Percentiles rank a stretch among this genome's conserved stretches.
Conservation (phyloP, 2,888 invertebrate species). For the Arrhopalites spinosus region DNA sequence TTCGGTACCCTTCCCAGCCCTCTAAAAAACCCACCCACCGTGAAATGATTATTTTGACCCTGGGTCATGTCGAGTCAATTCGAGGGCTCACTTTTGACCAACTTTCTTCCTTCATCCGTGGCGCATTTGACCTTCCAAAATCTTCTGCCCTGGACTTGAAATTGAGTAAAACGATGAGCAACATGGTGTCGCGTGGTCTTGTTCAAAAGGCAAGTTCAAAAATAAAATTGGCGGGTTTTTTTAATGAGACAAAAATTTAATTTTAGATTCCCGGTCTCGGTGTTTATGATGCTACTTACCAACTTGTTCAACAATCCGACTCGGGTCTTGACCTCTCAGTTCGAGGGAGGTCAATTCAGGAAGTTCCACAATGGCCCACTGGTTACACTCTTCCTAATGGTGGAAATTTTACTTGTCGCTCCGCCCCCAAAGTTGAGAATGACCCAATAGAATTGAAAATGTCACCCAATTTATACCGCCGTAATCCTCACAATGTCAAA, state of each 20-base stretch:
- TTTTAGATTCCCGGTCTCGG: slow-evolving; percentile 14
- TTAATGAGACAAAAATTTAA: background rate
- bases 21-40: slow-evolving; percentile 17
- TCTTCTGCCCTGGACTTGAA: slow-evolving; percentile 7
- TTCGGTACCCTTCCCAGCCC: background rate
- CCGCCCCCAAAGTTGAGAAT: background rate
- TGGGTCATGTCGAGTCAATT: slow-evolving; percentile 1
- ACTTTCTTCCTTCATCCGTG: slow-evolving; percentile 11
- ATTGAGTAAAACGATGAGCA: slow-evolving; percentile 31
- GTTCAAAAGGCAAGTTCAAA: background rate
- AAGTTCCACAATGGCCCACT: slow-evolving; percentile 3
- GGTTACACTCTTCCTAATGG: slow-evolving; percentile 23
- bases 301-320: background rate
- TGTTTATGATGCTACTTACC: slow-evolving; percentile 6
- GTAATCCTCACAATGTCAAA: background rate
- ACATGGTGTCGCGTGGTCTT: slow-evolving; percentile 23
- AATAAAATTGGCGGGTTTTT: background rate
- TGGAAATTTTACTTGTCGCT: background rate
- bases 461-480: background rate
- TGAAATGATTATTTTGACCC: slow-evolving; percentile 28
- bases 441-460: background rate
- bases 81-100: slow-evolving; percentile 31
- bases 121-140: slow-evolving; percentile 27
- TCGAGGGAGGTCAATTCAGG: slow-evolving; percentile 2
- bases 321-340: background rate